A percentile compares a stretch with the other conserved stretches of the same genome.
phyloP scores from a whole-genome alignment of 2,797 vertebrate genomes.

The Carapus acus region DNA sequence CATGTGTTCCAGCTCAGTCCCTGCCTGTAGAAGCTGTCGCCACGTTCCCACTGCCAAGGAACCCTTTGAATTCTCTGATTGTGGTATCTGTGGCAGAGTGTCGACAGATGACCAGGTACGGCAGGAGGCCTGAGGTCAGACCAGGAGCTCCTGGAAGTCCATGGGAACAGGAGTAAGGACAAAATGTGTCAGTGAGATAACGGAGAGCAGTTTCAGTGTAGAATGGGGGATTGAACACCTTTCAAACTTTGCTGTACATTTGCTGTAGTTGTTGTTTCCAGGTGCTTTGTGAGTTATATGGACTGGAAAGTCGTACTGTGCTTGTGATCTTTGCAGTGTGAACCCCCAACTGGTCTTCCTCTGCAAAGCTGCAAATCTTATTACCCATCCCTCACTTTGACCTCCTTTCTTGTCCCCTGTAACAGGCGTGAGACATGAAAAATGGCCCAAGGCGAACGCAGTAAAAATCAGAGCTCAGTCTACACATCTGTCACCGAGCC shows the following conservation, averaged over 20 bases:
- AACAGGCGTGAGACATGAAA: constrained; percentile 9
- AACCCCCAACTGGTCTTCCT: not conserved
- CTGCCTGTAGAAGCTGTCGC: constrained; percentile 12
- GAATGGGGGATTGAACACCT: too few relatives aligned
- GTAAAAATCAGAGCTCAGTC: constrained; percentile 10
- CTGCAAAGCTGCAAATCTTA: not conserved
- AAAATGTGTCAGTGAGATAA: constrained; percentile 25
- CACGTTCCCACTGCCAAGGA: constrained; percentile 8
- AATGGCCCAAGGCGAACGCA: constrained; percentile 10
- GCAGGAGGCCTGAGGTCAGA: constrained; percentile 30
- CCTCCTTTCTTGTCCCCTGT: not conserved
- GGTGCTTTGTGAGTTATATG: too few relatives aligned
- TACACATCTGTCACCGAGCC: not conserved
- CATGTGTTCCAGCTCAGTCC: constrained; percentile 4
- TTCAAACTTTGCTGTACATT: too few relatives aligned
- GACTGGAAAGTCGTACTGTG: too few relatives aligned
- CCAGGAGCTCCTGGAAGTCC: constrained; percentile 5
- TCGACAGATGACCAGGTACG: constrained; percentile 35
- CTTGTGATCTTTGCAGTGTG: too few relatives aligned
- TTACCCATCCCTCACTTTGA: not conserved
- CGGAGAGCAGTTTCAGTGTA: too few relatives aligned
- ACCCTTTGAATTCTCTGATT: constrained; percentile 16
- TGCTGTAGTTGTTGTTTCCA: too few relatives aligned
- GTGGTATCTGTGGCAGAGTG: constrained; percentile 29
- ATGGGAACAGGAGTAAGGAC: constrained; percentile 2